These are phyloP conservation scores for Thalassophryne amazonica DNA, from an alignment of 2,797 vertebrate species.

Conservation along the genomic window DNA sequence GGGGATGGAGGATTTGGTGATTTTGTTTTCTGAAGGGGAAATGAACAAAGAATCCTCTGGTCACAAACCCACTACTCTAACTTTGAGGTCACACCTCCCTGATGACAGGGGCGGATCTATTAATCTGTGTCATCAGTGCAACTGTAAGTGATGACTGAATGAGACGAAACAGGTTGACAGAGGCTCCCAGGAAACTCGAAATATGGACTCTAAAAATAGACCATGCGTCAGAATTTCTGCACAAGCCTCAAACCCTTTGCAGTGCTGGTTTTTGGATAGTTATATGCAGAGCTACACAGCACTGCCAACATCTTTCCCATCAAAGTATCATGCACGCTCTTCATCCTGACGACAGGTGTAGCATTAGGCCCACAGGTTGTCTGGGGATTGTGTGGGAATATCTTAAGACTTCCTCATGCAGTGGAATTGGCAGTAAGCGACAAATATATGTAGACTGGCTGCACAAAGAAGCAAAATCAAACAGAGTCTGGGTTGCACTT, in stretches of 20 bases:
- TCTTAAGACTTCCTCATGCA: conserved; percentile 30
- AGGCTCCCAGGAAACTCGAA: conserved; percentile 1
- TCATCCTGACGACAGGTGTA: conserved; percentile 44
- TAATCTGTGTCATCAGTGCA: conserved; percentile 1
- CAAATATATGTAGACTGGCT: conserved; percentile 24
- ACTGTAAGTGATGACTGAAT: conserved; percentile 15
- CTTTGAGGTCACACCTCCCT: no score
- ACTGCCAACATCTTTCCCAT: conserved; percentile 20
- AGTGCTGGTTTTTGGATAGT: conserved; percentile 10
- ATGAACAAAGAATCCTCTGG: no score
- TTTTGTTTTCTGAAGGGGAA: no score
- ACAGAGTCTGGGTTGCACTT: conserved; percentile 9
- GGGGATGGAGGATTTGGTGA: no score
- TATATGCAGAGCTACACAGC: conserved; percentile 24
- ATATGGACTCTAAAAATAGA: conserved; percentile 6
- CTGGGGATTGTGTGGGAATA: conserved; percentile 33
- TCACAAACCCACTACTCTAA: no score
- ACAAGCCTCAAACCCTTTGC: not conserved
- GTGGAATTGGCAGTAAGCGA: conserved; percentile 26
- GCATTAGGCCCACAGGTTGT: conserved; percentile 31
- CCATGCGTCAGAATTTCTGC: conserved; percentile 4
- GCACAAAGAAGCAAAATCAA: conserved; percentile 10
- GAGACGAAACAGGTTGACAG: not conserved
- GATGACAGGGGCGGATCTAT: no score
- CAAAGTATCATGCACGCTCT: conserved; percentile 37